Percentiles rank a stretch among this genome's conserved stretches.
Evolutionary conservation across 2,888 invertebrate species (phyloP).

Genomic region (Dioctria linearis): DNA sequence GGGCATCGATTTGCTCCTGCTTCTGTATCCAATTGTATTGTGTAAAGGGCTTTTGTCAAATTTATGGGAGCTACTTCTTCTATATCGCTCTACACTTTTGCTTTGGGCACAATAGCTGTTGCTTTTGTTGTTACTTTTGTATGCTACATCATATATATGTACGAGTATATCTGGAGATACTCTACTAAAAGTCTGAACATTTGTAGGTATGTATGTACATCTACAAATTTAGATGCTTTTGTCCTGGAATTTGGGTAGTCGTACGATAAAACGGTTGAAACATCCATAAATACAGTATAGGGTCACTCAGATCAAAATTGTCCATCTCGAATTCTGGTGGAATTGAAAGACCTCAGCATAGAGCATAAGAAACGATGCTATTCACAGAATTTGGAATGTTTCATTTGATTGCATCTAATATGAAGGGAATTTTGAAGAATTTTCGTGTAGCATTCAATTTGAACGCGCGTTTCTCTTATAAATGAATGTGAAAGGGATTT

Average conservation of each 20-base stretch:
- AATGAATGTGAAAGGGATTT: too few relatives aligned
- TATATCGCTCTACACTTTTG: not conserved
- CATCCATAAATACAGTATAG: slow-evolving; percentile 1
- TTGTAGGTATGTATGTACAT: too few relatives aligned
- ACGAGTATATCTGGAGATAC: too few relatives aligned
- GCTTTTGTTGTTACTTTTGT: not conserved
- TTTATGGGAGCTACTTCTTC: not conserved
- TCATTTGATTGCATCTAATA: slow-evolving; percentile 2
- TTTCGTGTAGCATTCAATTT: not conserved
- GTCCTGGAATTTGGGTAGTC: not conserved
- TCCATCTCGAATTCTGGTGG: slow-evolving; percentile 1
- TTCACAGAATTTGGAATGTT: not conserved
- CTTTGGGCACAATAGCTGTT: not conserved
- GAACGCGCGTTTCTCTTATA: too few relatives aligned
- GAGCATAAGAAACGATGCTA: not conserved
- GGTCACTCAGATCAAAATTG: slow-evolving; percentile 6
- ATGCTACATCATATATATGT: not conserved
- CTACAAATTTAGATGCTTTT: too few relatives aligned
- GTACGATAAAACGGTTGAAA: slow-evolving; percentile 3
- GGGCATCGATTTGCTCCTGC: not conserved
- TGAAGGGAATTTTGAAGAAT: not conserved
- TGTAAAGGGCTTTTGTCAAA: not conserved
- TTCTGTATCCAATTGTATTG: slow-evolving; percentile 4
- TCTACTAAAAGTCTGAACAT: too few relatives aligned
- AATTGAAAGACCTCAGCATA: not conserved